Percentiles rank a stretch among this genome's conserved stretches.
Conservation (phyloP, 2,113 vertebrate species). For the Ciconia stormi region DNA sequence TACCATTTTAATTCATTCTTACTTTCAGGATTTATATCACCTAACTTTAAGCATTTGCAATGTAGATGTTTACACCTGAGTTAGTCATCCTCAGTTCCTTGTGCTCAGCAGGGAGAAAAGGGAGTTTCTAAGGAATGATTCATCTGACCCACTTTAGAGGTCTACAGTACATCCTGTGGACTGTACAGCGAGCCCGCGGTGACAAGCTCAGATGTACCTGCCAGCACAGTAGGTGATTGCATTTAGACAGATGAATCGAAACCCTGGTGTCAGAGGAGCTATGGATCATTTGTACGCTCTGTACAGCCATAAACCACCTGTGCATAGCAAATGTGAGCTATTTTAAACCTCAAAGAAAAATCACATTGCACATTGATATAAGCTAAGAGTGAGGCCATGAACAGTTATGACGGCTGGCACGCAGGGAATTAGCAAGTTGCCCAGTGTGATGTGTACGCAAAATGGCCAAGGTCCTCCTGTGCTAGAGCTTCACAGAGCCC, state of each 20-base stretch:
- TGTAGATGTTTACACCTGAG: neutral
- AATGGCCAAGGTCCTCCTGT: neutral
- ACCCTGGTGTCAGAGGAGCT: neutral
- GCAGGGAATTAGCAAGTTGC: neutral
- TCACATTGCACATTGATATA: neutral
- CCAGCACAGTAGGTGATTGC: neutral
- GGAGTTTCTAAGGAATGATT: conserved; percentile 25
- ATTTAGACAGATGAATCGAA: neutral
- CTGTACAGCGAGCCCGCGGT: neutral
- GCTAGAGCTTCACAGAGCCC: neutral
- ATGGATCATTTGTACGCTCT: neutral
- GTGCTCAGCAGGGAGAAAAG: neutral
- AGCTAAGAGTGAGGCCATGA: neutral
- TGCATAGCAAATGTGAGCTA: neutral
- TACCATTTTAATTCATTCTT: neutral
- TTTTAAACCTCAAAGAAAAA: conserved; percentile 29
- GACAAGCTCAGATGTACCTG: neutral
- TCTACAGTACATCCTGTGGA: neutral
- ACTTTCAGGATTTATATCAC: neutral
- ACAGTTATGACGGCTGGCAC: rapidly evolving
- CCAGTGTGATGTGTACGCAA: rapidly evolving
- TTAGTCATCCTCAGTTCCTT: neutral
- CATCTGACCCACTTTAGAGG: conserved; percentile 26
- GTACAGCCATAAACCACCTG: neutral
- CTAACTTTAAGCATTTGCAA: neutral